Conservation (phyloP, 2,888 invertebrate species). For the Strigamia maritima region DNA sequence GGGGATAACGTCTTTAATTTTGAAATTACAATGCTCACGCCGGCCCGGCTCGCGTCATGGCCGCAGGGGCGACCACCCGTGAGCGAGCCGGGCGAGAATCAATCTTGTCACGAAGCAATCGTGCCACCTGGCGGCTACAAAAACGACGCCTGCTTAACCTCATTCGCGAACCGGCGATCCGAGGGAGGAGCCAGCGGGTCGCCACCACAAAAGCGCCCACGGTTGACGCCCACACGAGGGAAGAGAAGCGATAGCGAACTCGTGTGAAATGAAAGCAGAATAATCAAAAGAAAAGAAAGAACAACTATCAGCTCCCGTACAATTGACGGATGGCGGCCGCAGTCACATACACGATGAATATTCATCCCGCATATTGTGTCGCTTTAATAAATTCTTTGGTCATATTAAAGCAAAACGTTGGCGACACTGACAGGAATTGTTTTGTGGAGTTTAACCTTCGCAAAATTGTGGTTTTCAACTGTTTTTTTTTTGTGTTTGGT, state of each 20-base stretch:
- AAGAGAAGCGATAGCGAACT: neutral
- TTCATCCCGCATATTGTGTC: too few relatives aligned
- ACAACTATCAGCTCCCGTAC: neutral
- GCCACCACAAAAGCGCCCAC: neutral
- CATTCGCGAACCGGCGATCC: neutral
- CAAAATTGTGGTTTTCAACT: too few relatives aligned
- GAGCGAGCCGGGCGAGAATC: constrained; percentile 15
- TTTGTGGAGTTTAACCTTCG: too few relatives aligned
- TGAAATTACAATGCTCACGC: constrained; percentile 8
- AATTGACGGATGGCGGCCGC: too few relatives aligned
- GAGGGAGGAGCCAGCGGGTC: neutral
- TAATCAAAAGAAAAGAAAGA: neutral
- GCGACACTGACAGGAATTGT: too few relatives aligned
- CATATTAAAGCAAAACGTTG: too few relatives aligned
- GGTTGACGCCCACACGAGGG: neutral
- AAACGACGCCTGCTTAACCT: neutral
- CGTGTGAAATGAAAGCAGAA: too few relatives aligned
- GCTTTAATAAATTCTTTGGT: too few relatives aligned
- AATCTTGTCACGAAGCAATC: constrained; percentile 36
- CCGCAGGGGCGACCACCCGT: constrained; percentile 37
- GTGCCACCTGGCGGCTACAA: constrained; percentile 24
- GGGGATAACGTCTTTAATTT: constrained; percentile 9
- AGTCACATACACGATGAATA: too few relatives aligned
- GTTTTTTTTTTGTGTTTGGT: too few relatives aligned
- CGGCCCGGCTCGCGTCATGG: constrained; percentile 9